Percentiles rank a stretch among this genome's conserved stretches.
Evolutionary conservation across 2,113 vertebrate genomes (phyloP).

Genomic region (Ranitomeya variabilis): DNA sequence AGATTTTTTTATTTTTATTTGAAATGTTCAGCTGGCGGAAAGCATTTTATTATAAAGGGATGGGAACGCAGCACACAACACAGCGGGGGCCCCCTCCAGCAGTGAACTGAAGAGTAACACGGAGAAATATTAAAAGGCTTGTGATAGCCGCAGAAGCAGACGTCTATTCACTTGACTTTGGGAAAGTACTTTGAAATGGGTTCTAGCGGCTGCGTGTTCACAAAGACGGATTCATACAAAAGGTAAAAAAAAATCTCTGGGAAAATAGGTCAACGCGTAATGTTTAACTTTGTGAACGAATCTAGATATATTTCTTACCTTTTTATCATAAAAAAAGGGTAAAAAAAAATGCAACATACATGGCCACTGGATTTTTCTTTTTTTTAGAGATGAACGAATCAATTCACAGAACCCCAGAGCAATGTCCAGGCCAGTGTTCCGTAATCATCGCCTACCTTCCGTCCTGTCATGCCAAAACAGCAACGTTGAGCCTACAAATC

Average conservation of each 20-base stretch:
- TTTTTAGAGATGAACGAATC: too few species aligned
- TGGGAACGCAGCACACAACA: not conserved
- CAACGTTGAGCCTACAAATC: too few species aligned
- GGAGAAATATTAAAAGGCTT: not conserved
- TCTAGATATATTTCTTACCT: not conserved
- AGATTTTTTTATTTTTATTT: slow-evolving; percentile 2
- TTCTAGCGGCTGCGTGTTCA: not conserved
- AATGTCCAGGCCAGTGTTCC: too few species aligned
- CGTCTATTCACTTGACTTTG: not conserved
- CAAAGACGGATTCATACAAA: not conserved
- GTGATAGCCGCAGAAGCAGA: not conserved
- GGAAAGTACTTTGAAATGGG: not conserved
- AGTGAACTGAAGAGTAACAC: not conserved
- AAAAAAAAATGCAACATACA: not conserved
- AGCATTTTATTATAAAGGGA: slow-evolving; percentile 39
- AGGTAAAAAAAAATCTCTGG: not conserved
- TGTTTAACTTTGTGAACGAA: not conserved
- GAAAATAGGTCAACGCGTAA: slow-evolving; percentile 7
- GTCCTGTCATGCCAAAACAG: too few species aligned
- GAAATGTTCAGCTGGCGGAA: slow-evolving; percentile 26
- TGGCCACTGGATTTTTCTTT: too few species aligned
- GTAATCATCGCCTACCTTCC: too few species aligned
- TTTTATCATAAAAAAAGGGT: not conserved
- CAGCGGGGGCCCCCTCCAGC: not conserved
- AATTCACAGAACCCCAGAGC: too few species aligned